Percentiles rank a stretch among this genome's conserved stretches.
Conservation (phyloP, 2,888 invertebrate genomes). For the Iphiclides podalirius region DNA sequence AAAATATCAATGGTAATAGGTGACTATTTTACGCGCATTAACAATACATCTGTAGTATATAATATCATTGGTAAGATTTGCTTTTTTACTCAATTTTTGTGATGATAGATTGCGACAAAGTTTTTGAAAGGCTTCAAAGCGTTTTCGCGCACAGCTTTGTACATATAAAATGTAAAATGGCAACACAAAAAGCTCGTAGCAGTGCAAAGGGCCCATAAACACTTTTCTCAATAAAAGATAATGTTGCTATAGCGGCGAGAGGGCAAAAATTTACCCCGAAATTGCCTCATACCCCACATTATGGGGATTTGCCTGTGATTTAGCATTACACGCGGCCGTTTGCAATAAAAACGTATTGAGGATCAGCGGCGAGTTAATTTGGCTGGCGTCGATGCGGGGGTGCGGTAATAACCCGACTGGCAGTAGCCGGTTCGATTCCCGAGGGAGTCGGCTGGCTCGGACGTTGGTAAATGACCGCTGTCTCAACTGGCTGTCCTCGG, state of each 20-base stretch:
- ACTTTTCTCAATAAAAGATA: slow-evolving; percentile 64
- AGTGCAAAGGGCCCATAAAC: slow-evolving; percentile 47
- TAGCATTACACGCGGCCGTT: slow-evolving; percentile 64
- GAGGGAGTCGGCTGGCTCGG: slow-evolving; percentile 33
- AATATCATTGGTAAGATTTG: too few relatives aligned
- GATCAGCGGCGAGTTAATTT: slow-evolving; percentile 61
- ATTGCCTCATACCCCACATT: slow-evolving; percentile 46
- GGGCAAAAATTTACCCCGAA: slow-evolving; percentile 43
- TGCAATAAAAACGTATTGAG: slow-evolving; percentile 69
- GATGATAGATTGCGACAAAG: too few relatives aligned
- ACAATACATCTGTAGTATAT: too few relatives aligned
- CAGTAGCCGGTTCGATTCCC: slow-evolving; percentile 47
- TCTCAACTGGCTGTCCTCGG: slow-evolving; percentile 1
- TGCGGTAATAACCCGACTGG: slow-evolving; percentile 26
- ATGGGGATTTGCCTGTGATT: slow-evolving; percentile 63
- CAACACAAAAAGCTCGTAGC: slow-evolving; percentile 29
- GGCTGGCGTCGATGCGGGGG: slow-evolving; percentile 44
- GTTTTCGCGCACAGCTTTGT: too few relatives aligned
- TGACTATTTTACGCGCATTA: too few relatives aligned
- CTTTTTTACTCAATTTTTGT: too few relatives aligned
- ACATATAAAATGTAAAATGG: too few relatives aligned
- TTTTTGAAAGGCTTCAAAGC: too few relatives aligned
- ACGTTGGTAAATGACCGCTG: slow-evolving; percentile 20
- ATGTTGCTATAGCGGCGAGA: slow-evolving; percentile 42
- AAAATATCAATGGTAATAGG: too few relatives aligned